Percentiles rank a stretch among this genome's conserved stretches.
These are phyloP conservation scores for Psephotus haematonotus DNA, from an alignment of 2,113 vertebrate species.

Conservation along the genomic window DNA sequence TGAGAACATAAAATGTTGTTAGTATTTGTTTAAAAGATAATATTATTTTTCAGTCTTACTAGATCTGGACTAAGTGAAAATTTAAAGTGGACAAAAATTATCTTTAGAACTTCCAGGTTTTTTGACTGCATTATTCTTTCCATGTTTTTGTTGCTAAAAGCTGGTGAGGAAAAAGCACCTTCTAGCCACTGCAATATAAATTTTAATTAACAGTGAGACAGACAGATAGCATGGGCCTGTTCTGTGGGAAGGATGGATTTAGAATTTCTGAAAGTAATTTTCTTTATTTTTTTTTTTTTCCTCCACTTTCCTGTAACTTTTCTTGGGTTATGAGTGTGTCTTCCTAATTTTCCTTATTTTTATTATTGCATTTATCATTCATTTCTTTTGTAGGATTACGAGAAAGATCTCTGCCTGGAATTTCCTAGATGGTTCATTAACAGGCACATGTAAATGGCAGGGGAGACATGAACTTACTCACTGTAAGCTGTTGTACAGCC, in stretches of 20 bases:
- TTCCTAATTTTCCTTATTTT: not conserved
- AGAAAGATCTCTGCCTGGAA: not conserved
- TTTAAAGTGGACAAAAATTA: not conserved
- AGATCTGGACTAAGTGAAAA: not conserved
- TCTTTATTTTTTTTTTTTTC: not conserved
- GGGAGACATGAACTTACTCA: not conserved
- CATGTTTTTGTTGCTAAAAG: not conserved
- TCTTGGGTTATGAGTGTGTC: not conserved
- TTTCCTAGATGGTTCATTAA: not conserved
- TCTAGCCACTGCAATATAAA: not conserved
- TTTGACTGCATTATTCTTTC: not conserved
- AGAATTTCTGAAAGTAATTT: not conserved
- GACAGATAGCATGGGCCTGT: not conserved
- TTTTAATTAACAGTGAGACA: not conserved
- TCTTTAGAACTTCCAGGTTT: not conserved
- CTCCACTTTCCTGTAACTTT: not conserved
- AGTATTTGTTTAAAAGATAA: not conserved
- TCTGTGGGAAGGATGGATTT: not conserved
- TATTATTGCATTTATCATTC: not conserved
- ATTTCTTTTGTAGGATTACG: not conserved
- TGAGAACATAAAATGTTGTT: not conserved
- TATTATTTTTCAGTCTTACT: not conserved
- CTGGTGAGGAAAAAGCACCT: not conserved
- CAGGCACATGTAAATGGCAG: not conserved
- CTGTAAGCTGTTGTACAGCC: not conserved